phyloP scores from a whole-genome alignment of 2,888 invertebrate species.

The Caenorhabditis doughertyi region DNA sequence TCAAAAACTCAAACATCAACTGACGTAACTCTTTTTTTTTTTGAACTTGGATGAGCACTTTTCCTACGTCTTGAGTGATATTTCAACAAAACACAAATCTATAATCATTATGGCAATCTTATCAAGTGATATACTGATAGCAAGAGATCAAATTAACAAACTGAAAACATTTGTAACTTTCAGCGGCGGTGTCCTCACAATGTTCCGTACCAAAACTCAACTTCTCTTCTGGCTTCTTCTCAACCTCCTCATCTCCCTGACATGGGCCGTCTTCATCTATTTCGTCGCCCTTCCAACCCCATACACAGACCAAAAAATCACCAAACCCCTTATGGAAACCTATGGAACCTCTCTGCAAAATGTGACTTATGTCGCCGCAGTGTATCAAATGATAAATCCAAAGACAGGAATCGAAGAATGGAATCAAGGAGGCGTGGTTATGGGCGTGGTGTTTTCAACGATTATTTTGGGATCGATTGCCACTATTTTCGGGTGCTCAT shows the following conservation, averaged over 20 bases:
- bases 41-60: too few species aligned
- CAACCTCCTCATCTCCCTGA: background rate
- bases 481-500: background rate
- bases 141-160: too few species aligned
- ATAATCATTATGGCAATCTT: too few species aligned
- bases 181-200: too few species aligned
- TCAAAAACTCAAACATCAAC: too few species aligned
- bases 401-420: background rate
- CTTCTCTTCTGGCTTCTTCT: conserved; percentile 5
- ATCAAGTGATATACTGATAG: too few species aligned
- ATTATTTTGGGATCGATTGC: background rate
- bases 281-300: conserved; percentile 15
- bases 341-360: background rate
- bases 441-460: conserved; percentile 1
- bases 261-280: conserved; percentile 32
- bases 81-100: too few species aligned
- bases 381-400: conserved; percentile 12
- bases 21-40: too few species aligned
- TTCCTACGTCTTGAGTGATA: too few species aligned
- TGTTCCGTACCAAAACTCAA: background rate
- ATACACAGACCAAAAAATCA: conserved; percentile 26
- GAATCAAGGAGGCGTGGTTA: background rate
- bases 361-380: conserved; percentile 26
- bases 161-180: too few species aligned
- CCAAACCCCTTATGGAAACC: background rate